Base-by-base conservation (phyloP, 2,113 vertebrate genomes). In the Neomonachus schauinslandi region DNA sequence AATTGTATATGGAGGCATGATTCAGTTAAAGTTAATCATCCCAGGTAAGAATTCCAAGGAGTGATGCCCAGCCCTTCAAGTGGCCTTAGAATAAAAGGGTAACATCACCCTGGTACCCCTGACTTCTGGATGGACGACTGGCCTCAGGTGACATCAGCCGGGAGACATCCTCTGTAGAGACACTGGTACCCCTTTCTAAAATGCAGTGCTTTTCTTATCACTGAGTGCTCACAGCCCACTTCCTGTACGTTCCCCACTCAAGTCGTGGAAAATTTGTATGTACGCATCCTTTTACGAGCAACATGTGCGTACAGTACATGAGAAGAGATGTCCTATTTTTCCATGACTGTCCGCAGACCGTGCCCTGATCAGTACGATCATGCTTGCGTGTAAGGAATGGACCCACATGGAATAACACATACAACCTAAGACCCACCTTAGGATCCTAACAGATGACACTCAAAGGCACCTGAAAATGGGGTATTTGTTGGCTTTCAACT, bases 251-350 rank as follows among this genome's bases (percentile, higher is more conserved):
- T 74, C 39, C 39, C 39, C 14, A 28, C 6, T 15, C 13, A 15
- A 26, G 36, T 10, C 4, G 0, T 24, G 36, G 71, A 46, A 14
- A 15, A 26, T 15, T 74, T 8, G 24, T 26, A 8, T 1, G 3
- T 14, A 8, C 1, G 2, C 39, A 14, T 39, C 71, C 21, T 72
- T 39, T 21, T 22, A 39, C 21, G 19, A 39, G 69, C 21, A 72
- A 5, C 2, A 11, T 0, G 1, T 39, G 4, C 36, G 1, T 42
- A 11, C 10, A 5, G 11, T 72, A 12, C 8, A 2, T 72, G 21
- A 13, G 21, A 72, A 36, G 18, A n/a, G 65, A 12, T 42, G 36
- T 39, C 18, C 65, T 67, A 3, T n/a, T 18, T 33, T 33, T 15
- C 71, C 36, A 72, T 24, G 71, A 5, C 2, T 18, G 3, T 4